Conservation (phyloP, 2,113 vertebrate genomes). For the Amphiprion ocellaris region DNA sequence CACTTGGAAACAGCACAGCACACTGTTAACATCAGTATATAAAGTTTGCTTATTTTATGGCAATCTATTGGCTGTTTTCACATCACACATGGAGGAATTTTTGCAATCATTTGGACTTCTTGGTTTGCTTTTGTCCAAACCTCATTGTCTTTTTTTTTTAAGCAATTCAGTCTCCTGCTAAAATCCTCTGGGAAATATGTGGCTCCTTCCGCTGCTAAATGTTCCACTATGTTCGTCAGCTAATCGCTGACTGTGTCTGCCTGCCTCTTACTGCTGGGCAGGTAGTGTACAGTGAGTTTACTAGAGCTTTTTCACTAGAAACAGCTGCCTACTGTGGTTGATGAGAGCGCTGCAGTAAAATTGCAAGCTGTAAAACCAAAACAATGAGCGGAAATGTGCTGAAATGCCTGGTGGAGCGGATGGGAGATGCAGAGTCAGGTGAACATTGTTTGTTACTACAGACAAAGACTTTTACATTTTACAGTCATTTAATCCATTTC, state of each 20-base stretch:
- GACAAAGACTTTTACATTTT: neutral
- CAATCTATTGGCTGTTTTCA: too few relatives aligned
- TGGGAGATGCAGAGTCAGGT: neutral
- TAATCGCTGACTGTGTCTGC: neutral
- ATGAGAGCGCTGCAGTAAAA: neutral
- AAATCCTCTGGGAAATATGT: neutral
- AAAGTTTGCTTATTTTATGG: too few relatives aligned
- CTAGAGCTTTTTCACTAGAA: too few relatives aligned
- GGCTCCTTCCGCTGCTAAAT: neutral
- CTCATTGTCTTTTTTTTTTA: neutral
- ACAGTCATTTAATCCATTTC: too few relatives aligned
- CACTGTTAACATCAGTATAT: too few relatives aligned
- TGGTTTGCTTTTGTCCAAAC: neutral
- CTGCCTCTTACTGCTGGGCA: neutral
- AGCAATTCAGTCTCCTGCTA: too few relatives aligned
- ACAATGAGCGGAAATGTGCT: neutral
- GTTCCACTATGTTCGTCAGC: conserved; percentile 1
- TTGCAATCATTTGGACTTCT: neutral
- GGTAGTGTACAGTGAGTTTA: neutral
- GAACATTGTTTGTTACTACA: neutral
- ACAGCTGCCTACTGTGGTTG: neutral
- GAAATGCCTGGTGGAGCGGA: neutral
- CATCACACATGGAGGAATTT: neutral
- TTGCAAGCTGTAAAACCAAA: neutral
- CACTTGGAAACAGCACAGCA: too few relatives aligned